phyloP scores from a whole-genome alignment of 2,797 vertebrate genomes.

The Sebastes reedi region DNA sequence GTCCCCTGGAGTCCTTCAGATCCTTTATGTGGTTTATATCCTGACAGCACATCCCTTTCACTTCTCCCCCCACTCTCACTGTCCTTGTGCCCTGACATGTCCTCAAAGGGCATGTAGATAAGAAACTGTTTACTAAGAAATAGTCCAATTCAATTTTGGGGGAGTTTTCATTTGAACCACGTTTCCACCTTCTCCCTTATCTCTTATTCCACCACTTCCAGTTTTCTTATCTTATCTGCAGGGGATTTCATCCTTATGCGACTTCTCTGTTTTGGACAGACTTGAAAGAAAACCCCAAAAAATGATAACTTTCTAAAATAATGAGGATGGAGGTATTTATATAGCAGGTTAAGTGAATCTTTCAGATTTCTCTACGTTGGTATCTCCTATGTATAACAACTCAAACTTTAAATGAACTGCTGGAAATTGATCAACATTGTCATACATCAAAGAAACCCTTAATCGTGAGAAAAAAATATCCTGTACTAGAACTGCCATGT shows the following conservation, averaged over 20 bases:
- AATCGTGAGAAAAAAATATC: background rate
- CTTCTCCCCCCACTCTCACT: background rate
- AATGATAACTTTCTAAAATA: background rate
- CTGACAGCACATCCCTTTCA: background rate
- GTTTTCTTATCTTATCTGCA: background rate
- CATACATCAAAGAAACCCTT: background rate
- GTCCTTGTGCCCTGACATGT: background rate
- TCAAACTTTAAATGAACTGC: background rate
- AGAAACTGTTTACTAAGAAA: background rate
- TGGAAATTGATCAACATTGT: background rate
- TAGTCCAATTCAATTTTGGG: accelerated
- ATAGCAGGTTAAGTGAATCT: background rate
- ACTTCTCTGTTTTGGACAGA: background rate
- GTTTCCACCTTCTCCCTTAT: background rate
- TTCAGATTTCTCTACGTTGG: background rate
- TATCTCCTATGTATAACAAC: background rate
- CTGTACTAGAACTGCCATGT: background rate
- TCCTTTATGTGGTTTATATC: background rate
- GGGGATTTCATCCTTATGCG: background rate
- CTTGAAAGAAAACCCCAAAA: background rate
- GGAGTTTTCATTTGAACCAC: background rate
- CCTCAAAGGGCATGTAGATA: background rate
- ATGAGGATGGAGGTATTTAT: background rate
- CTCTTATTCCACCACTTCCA: background rate
- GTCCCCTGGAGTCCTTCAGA: background rate